A percentile compares a stretch with the other conserved stretches of the same genome.
Evolutionary conservation across 2,797 vertebrate species (phyloP).

Genomic region (Rhinichthys osculus): DNA sequence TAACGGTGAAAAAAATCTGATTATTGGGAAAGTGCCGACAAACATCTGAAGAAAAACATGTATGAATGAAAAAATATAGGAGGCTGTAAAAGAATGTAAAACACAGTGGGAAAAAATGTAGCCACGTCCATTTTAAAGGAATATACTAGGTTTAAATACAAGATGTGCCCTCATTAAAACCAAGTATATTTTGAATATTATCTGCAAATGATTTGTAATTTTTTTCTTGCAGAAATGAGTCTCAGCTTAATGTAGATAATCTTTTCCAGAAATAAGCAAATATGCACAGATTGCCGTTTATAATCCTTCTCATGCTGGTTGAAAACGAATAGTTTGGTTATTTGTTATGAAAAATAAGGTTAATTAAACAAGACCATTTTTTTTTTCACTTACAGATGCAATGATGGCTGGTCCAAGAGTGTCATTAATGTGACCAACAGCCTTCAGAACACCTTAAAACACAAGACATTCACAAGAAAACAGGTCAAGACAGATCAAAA

Average conservation of each 20-base stretch:
- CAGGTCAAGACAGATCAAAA: background rate
- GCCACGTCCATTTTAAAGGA: background rate
- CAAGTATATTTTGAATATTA: background rate
- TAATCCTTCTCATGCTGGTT: background rate
- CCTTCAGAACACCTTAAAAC: slow-evolving; percentile 87
- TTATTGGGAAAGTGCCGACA: slow-evolving; percentile 4
- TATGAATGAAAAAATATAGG: slow-evolving; percentile 1
- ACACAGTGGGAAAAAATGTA: background rate
- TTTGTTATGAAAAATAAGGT: background rate
- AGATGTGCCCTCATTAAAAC: background rate
- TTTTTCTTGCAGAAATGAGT: background rate
- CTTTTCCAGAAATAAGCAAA: background rate
- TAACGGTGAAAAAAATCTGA: background rate
- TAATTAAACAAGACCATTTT: background rate
- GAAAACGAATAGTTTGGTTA: background rate
- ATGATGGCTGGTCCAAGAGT: slow-evolving; percentile 88
- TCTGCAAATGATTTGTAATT: background rate
- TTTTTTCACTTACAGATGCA: slow-evolving; percentile 83
- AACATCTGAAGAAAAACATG: background rate
- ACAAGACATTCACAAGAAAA: background rate
- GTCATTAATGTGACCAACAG: slow-evolving; percentile 92
- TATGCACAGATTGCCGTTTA: background rate
- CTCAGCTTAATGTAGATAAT: background rate
- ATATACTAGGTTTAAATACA: background rate
- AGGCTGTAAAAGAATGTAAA: slow-evolving; percentile 7